Base-by-base conservation (phyloP, 2,888 invertebrate species). In the Tromatobia lineatoria region DNA sequence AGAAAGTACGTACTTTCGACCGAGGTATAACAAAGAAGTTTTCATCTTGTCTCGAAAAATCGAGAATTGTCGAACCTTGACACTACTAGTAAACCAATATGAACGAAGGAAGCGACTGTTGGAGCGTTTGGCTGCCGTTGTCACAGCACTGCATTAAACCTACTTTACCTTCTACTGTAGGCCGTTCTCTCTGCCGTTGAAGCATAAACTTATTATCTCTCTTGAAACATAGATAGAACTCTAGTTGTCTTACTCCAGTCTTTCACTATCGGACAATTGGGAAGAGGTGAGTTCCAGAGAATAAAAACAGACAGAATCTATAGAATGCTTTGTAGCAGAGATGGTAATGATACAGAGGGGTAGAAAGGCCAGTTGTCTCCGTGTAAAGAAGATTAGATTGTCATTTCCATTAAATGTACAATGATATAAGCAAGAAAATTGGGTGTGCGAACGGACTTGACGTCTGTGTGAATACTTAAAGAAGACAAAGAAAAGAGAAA, bases 351-450 rank as follows among this genome's bases (percentile, higher is more conserved):
- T 2, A 45, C 38, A 18, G 45, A 42, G 45, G 38, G 25, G 61
- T 23, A 13, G 54, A 59, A n/a, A 29, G 29, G 42, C 4, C 15
- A 52, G 29, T 61, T 73, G 45, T 38, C 71, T 7, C 34, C 52
- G 29, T 52, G 34, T 50, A 52, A 42, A 66, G 59, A 69, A 64
- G 52, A 70, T 61, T 54, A 61, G 50, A 74, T 59, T 54, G 66
- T 18, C 61, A 54, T 71, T 70, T 75, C 61, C 45, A 73, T 73
- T 54, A 70, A 75, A 76, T 50, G 57, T 71, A 57, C 18, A 75
- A 54, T 47, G 25, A 59, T 45, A 34, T 64, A 18, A 52, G 15
- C n/a, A 18, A 18, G 20, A 34, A 42, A 42, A 69, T 38, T 45
- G 74, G 69, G 42, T 38, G 20, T 11, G 29, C 18, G 2, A 42